Evolutionary conservation across 2,113 vertebrate species (phyloP).

Genomic region (Cebus imitator): DNA sequence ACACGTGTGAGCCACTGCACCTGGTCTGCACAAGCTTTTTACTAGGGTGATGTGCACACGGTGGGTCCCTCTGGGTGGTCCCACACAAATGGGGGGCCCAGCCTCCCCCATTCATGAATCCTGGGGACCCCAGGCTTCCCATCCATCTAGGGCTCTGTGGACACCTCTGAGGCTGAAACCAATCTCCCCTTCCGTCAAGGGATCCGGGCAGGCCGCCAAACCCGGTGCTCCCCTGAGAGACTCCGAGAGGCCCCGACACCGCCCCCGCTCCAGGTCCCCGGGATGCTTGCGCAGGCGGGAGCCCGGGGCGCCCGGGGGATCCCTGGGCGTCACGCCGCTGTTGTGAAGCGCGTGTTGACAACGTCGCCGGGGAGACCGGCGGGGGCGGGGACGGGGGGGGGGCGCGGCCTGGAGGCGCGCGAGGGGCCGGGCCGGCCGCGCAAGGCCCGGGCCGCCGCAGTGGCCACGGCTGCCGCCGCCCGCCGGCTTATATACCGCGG

Average conservation of each 20-base stretch:
- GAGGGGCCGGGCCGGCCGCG: neutral
- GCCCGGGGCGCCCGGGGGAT: slow-evolving; percentile 1
- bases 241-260: slow-evolving; percentile 1
- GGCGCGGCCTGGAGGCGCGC: neutral
- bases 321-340: slow-evolving; percentile 23
- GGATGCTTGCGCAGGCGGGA: neutral
- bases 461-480: slow-evolving; percentile 54
- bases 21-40: neutral
- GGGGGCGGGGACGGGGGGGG: neutral
- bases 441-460: slow-evolving; percentile 29
- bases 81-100: neutral
- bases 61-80: neutral
- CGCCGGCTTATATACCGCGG: slow-evolving; percentile 78
- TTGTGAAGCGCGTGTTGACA: slow-evolving; percentile 62
- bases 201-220: neutral
- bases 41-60: neutral
- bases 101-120: neutral
- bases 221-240: neutral
- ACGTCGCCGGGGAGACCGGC: slow-evolving; percentile 61
- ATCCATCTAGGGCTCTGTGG: neutral
- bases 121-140: neutral
- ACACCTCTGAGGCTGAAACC: neutral
- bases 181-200: neutral
- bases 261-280: neutral
- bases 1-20: neutral